Base-by-base conservation (phyloP, 53 echinoderm and acorn worm species). In the Arbacia lixula region DNA sequence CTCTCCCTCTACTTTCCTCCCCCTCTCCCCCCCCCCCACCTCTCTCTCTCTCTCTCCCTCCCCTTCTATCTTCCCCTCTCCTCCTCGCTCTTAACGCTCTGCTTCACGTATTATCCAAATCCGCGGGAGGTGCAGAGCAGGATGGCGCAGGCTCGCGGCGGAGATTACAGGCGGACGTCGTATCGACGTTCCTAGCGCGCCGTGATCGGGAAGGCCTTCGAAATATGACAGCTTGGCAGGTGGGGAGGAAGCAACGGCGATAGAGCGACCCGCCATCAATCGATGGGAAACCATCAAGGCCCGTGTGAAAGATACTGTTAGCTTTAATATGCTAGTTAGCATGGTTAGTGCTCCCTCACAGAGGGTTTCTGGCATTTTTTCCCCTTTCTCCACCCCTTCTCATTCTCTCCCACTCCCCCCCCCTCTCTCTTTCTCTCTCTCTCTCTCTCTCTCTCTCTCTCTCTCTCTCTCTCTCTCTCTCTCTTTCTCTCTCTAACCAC, bases 281-380 rank as follows among this genome's bases (percentile, higher is more conserved):
- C 78, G 78, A 77, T 77, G 36, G 1, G 1, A 1, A 16, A 41
- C 78, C 39, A 77, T 77, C 78, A 77, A 55, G 58, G 29, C 78
- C 34, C 78, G 78, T 60, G 78, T 77, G 78, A 77, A 77, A 77
- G 78, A 77, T 77, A 60, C 78, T 77, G 78, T 77, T 77, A 77
- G 37, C 78, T 77, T 77, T 77, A 77, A 77, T 77, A 57, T 77
- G 78, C 78, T 77, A 57, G 57, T 58, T 77, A 77, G 41, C 28
- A 19, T n/a, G n/a, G n/a, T n/a, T n/a, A n/a, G 36, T 77, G 14
- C 74, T 53, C 54, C 52, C 74, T 34, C 74, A 50, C 74, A 32
- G 53, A 52, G 49, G 49, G 54, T 32, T 74, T 69, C 5, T 2
- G 49, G 54, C 24, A 51, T 69, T 3, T 2, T 3, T 32, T 53